These are phyloP conservation scores for Venustoraphidia nigricollis DNA, from an alignment of 2,888 invertebrate genomes.

Conservation along the genomic window DNA sequence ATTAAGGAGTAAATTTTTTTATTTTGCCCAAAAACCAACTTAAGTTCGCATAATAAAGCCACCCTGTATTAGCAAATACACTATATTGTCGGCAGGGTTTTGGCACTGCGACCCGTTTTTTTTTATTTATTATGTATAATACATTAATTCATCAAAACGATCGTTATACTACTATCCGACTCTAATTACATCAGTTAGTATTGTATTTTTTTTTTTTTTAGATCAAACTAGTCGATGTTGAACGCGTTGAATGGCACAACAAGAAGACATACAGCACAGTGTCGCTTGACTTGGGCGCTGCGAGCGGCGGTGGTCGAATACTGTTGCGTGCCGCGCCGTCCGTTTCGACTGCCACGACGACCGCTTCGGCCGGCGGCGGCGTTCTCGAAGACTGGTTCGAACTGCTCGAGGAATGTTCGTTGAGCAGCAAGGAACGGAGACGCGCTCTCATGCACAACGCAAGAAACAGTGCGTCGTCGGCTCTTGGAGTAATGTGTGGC, in stretches of 20 bases:
- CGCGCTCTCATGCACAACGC: slow-evolving; percentile 34
- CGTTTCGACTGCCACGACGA: background rate
- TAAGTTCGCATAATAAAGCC: no score
- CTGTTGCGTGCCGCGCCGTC: slow-evolving; percentile 26
- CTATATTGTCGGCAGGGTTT: no score
- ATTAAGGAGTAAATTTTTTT: no score
- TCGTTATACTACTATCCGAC: no score
- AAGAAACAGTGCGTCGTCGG: slow-evolving; percentile 26
- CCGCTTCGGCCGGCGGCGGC: slow-evolving; percentile 24
- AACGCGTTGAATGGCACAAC: slow-evolving; percentile 49
- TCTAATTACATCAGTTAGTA: no score
- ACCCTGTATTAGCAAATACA: no score
- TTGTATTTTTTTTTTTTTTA: slow-evolving; percentile 15
- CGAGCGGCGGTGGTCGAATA: slow-evolving; percentile 26
- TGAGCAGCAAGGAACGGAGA: slow-evolving; percentile 45
- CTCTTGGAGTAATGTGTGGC: slow-evolving; percentile 14
- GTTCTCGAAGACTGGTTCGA: slow-evolving; percentile 51
- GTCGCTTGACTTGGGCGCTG: slow-evolving; percentile 34
- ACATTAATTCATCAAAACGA: no score
- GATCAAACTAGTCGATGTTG: slow-evolving; percentile 46
- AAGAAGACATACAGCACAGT: slow-evolving; percentile 46
- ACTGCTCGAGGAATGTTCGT: slow-evolving; percentile 45
- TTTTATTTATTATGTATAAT: no score
- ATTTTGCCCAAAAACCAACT: no score
- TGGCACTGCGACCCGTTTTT: no score